These are phyloP conservation scores for Parauchenoglanis ngamensis DNA, from an alignment of 2,797 vertebrate species.

Conservation along the genomic window DNA sequence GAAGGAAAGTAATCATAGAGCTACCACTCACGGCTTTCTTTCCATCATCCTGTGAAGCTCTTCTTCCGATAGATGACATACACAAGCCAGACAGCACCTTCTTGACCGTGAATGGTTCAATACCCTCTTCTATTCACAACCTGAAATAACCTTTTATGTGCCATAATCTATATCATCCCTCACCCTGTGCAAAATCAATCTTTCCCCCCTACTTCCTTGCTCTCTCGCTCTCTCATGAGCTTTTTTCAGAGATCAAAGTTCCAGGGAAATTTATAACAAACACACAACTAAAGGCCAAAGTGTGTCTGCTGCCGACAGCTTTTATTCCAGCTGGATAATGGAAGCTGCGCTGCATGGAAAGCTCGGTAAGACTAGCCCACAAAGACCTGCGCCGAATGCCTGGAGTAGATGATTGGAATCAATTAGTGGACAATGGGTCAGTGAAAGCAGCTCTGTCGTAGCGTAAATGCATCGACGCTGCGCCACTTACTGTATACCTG, in stretches of 20 bases:
- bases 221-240: slow-evolving; percentile 53
- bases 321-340: slow-evolving; percentile 53
- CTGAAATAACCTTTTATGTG: slow-evolving; percentile 64
- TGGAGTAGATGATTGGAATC: slow-evolving; percentile 55
- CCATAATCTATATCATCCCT: slow-evolving; percentile 58
- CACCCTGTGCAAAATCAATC: slow-evolving; percentile 64
- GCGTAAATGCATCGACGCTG: slow-evolving; percentile 35
- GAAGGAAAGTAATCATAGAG: slow-evolving; percentile 28
- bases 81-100: slow-evolving; percentile 47
- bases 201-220: slow-evolving; percentile 3
- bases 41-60: slow-evolving; percentile 40
- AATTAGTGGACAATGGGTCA: slow-evolving; percentile 58
- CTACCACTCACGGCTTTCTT: slow-evolving; percentile 15
- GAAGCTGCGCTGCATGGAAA: slow-evolving; percentile 26
- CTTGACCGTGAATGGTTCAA: slow-evolving; percentile 59
- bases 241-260: slow-evolving; percentile 69
- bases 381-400: slow-evolving; percentile 34
- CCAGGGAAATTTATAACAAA: slow-evolving; percentile 67
- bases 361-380: slow-evolving; percentile 16
- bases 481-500: slow-evolving; percentile 22
- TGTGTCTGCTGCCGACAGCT: slow-evolving; percentile 45
- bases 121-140: slow-evolving; percentile 59
- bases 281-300: slow-evolving; percentile 59
- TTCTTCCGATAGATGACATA: slow-evolving; percentile 16
- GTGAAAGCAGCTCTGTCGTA: slow-evolving; percentile 49